Evolutionary conservation across 2,888 invertebrate genomes (phyloP).

Genomic region (Himalopsyche anomala): DNA sequence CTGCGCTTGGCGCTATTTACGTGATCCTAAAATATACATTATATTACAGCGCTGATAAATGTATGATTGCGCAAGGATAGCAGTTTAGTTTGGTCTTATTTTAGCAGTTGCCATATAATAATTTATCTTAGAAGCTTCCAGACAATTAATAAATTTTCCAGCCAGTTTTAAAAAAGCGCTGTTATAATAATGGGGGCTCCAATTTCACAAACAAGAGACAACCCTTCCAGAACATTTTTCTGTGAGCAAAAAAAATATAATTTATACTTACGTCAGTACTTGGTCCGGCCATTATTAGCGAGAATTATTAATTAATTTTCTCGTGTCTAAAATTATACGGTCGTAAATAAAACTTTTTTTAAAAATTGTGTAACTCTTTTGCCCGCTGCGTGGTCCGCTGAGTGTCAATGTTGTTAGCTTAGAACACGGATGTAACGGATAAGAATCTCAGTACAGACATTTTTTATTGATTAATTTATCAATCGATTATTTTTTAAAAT

Average conservation of each 20-base stretch:
- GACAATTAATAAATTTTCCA: slow-evolving; percentile 1
- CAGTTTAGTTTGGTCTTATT: neutral
- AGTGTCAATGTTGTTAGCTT: no score
- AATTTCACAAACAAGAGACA: slow-evolving; percentile 10
- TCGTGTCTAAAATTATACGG: neutral
- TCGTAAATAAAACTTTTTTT: neutral
- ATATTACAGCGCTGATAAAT: no score
- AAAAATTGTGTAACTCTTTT: no score
- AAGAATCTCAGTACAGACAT: no score
- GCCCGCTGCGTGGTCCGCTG: no score
- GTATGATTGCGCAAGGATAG: neutral
- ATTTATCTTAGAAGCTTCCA: neutral
- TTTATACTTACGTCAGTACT: neutral
- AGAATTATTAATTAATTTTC: slow-evolving; percentile 2
- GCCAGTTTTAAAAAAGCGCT: neutral
- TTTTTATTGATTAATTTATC: no score
- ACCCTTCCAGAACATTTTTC: slow-evolving; percentile 2
- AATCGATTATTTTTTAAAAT: no score
- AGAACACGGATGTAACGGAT: no score
- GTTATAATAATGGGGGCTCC: neutral
- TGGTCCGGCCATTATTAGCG: neutral
- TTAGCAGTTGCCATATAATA: neutral
- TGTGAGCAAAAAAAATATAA: slow-evolving; percentile 3
- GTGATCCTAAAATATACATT: no score
- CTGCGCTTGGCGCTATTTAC: no score